phyloP scores from a whole-genome alignment of 2,797 vertebrate species.

The Chromis chromis region DNA sequence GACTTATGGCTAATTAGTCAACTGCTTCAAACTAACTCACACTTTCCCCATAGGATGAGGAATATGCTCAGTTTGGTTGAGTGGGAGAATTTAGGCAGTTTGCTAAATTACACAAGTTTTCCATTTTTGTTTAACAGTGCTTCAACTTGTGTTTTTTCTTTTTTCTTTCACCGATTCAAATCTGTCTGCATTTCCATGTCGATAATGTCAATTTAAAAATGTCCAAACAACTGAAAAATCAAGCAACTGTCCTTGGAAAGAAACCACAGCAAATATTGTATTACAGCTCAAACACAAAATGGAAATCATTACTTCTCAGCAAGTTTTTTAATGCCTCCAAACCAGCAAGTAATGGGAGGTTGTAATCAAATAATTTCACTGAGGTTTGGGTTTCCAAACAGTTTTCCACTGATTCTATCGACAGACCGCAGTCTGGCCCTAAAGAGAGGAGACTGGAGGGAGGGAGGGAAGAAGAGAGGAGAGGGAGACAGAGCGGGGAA shows the following conservation, averaged over 20 bases:
- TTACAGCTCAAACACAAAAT: slow-evolving; percentile 77
- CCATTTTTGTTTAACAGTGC: slow-evolving; percentile 48
- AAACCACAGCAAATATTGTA: slow-evolving; percentile 69
- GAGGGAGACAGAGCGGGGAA: neutral
- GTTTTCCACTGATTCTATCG: slow-evolving; percentile 79
- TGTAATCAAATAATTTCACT: slow-evolving; percentile 81
- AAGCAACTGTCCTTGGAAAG: slow-evolving; percentile 61
- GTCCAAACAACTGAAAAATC: slow-evolving; percentile 52
- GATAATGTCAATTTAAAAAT: slow-evolving; percentile 61
- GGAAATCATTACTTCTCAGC: slow-evolving; percentile 79
- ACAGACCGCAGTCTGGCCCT: slow-evolving; percentile 76
- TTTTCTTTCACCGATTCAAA: slow-evolving; percentile 15
- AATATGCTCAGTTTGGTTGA: slow-evolving; percentile 34
- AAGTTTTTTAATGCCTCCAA: slow-evolving; percentile 75
- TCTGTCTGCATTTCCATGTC: slow-evolving; percentile 43
- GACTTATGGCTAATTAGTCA: slow-evolving; percentile 81
- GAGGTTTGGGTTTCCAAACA: slow-evolving; percentile 79
- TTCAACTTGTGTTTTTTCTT: slow-evolving; percentile 8
- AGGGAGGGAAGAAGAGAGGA: neutral
- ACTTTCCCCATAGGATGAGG: slow-evolving; percentile 56
- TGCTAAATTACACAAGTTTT: slow-evolving; percentile 67
- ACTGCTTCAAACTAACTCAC: slow-evolving; percentile 63
- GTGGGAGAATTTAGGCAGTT: slow-evolving; percentile 46
- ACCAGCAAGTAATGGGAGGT: slow-evolving; percentile 78
- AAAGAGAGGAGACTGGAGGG: slow-evolving; percentile 40